Evolutionary conservation across 2,797 vertebrate genomes (phyloP), one percentile per base, ranked within the genome.

Genomic region (Rhinoraja longicauda): DNA sequence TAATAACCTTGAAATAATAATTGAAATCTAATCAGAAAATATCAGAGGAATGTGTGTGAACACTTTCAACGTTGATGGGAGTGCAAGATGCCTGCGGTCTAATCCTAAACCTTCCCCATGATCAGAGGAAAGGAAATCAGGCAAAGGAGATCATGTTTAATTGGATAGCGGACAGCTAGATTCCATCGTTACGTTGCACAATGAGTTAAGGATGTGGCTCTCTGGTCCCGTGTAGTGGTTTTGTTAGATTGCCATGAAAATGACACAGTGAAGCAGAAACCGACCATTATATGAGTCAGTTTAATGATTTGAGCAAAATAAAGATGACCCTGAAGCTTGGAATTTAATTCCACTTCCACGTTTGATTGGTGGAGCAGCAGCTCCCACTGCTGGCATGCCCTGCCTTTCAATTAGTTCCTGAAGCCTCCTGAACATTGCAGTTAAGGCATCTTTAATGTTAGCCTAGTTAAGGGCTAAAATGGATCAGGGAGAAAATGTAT

Each of bases 1-100:
- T n/a, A n/a, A n/a, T n/a, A n/a, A n/a, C n/a, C n/a, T n/a, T n/a
- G n/a, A n/a, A n/a, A n/a, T n/a, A n/a, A n/a, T n/a, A n/a, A n/a
- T n/a, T 96, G 95, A 95, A 94, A 95, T 95, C 98, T 97, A 96
- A 93, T 95, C 97, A 95, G 97, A 93, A 95, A 95, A 95, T 96
- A 96, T 96, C 94, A 96, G 96, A 96, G 95, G 94, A 95, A 12
- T 26, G 24, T 19, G 24, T 19, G 5, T 39, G 6, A 39, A 53
- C 21, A 9, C 79, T 82, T 82, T 3, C 45, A 24, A 82, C 79
- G 53, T 57, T 82, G 78, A 39, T 7, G 26, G 45, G 79, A 5
- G 45, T 53, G 53, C 24, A 39, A 79, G 17, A 45, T 1, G 12
- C 75, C 76, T 2, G 12, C 13, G 32, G 10, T 26, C 70, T 21